A percentile compares a stretch with the other conserved stretches of the same genome.
These are phyloP conservation scores for Camelus bactrianus DNA, from an alignment of 2,113 vertebrate genomes.

Conservation along the genomic window DNA sequence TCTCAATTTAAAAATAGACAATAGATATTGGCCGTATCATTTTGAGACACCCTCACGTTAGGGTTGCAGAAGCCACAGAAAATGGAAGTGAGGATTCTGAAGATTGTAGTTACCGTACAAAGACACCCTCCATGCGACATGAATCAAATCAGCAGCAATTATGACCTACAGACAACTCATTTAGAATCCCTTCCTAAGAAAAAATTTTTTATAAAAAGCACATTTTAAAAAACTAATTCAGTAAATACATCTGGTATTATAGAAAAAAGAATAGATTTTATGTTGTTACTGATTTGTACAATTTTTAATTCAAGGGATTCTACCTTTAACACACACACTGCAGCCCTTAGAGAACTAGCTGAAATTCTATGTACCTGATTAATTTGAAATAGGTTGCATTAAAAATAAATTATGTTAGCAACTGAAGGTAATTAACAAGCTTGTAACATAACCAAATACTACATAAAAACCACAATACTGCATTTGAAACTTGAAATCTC, in stretches of 20 bases:
- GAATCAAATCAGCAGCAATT: not conserved
- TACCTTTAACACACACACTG: not conserved
- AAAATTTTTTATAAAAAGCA: not conserved
- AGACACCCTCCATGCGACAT: not conserved
- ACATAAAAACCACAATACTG: not conserved
- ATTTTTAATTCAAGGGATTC: constrained; percentile 51
- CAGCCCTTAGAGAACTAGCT: not conserved
- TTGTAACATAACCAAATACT: constrained; percentile 11
- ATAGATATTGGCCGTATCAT: not conserved
- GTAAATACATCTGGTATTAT: not conserved
- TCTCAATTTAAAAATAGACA: constrained; percentile 24
- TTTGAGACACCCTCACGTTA: not conserved
- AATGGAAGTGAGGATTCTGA: not conserved
- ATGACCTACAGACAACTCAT: not conserved
- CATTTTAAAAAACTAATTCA: constrained; percentile 26
- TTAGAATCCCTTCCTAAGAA: not conserved
- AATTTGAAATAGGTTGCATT: constrained; percentile 3
- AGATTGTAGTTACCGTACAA: not conserved
- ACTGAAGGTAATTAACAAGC: not conserved
- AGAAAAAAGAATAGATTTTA: not conserved
- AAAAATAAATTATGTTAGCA: constrained; percentile 25
- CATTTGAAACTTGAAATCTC: constrained; percentile 39
- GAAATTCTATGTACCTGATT: not conserved
- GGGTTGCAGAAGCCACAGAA: not conserved
- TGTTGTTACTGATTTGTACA: constrained; percentile 14